These are phyloP conservation scores for Musca vetustissima DNA, from an alignment of 1,140 invertebrate genomes.

Conservation along the genomic window DNA sequence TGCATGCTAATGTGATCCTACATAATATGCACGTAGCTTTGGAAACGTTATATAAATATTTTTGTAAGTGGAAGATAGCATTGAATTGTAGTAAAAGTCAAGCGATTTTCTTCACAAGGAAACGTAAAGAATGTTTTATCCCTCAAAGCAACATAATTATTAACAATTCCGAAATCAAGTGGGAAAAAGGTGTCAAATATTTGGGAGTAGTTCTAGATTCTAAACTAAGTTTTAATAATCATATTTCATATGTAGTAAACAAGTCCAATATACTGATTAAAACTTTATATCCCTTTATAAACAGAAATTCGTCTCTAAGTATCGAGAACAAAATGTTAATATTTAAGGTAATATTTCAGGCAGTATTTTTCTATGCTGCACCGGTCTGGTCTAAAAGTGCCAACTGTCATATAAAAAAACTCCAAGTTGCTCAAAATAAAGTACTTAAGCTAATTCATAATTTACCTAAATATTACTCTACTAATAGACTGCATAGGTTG, in stretches of 20 bases:
- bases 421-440: slow-evolving; percentile 6
- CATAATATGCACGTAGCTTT: background rate
- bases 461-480: slow-evolving; percentile 7
- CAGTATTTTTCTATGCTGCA: background rate
- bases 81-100: background rate
- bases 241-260: background rate
- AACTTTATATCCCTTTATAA: slow-evolving; percentile 11
- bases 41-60: background rate
- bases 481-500: background rate
- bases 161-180: slow-evolving; percentile 1
- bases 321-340: slow-evolving; percentile 1
- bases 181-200: slow-evolving; percentile 2
- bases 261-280: background rate
- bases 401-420: slow-evolving; percentile 1
- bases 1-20: background rate
- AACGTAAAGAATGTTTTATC: background rate
- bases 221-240: background rate
- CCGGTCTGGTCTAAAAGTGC: slow-evolving; percentile 6
- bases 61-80: background rate
- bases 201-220: background rate
- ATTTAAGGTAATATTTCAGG: background rate
- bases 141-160: background rate
- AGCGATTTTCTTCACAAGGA: background rate
- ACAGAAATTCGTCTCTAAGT: slow-evolving; percentile 2
- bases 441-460: slow-evolving; percentile 11